Conservation (phyloP, 2,113 vertebrate genomes). For the Scomber colias region DNA sequence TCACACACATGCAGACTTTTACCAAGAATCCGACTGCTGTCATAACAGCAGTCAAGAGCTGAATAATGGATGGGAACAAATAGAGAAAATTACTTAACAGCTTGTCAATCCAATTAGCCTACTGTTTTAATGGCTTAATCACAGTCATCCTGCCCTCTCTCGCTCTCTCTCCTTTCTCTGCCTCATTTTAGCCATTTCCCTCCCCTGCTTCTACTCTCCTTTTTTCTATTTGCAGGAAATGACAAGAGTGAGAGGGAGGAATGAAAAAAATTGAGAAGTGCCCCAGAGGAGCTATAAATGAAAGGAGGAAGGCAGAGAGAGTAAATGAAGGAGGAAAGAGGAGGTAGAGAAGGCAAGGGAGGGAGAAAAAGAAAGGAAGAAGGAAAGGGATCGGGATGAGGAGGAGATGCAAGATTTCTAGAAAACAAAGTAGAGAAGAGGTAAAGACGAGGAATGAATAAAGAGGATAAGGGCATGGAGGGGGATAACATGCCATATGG, state of each 20-base stretch:
- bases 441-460: background rate
- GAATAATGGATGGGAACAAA: conserved; percentile 63
- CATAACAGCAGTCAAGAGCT: conserved; percentile 54
- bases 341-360: background rate
- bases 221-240: conserved; percentile 28
- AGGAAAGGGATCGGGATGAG: background rate
- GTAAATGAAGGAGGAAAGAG: background rate
- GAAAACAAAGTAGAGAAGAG: background rate
- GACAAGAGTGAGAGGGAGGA: conserved; percentile 22
- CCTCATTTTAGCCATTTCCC: conserved; percentile 25
- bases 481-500: background rate
- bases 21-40: conserved; percentile 42
- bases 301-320: background rate
- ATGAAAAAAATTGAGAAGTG: conserved; percentile 12
- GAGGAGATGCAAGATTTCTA: background rate
- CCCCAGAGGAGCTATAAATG: conserved; percentile 9
- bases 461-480: background rate
- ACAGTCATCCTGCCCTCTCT: conserved; percentile 15
- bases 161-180: background rate
- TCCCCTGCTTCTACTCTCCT: background rate
- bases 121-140: conserved; percentile 67
- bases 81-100: conserved; percentile 67
- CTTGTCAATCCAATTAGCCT: conserved; percentile 69
- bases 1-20: conserved; percentile 13
- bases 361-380: background rate